Evolutionary conservation across 1,140 invertebrate genomes (phyloP), one percentile per base, ranked within the genome.

Genomic region (Conopomorpha cramerella): DNA sequence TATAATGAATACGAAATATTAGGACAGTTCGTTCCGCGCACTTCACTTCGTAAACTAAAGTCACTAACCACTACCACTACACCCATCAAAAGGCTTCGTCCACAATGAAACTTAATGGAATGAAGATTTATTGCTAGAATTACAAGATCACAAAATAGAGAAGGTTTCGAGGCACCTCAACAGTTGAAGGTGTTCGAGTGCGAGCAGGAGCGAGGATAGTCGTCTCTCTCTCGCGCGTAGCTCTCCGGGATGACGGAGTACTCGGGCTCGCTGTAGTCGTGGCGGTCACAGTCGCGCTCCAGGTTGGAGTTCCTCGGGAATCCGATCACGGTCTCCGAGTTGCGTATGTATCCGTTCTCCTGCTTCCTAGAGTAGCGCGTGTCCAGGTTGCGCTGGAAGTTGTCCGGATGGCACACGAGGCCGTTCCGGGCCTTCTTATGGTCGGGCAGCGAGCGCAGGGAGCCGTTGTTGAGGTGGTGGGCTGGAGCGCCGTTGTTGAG

Each of bases 41-140:
- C 57, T 59, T 51, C 49, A 51, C 56, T 54, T 50, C 44, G 54
- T 48, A 51, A 41, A 55, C 60, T 61, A 63, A 54, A 28, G 51
- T 55, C 59, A 63, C 59, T 63, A 60, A 58, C 47, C n/a, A n/a
- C n/a, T n/a, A n/a, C n/a, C n/a, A n/a, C 19, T 4, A 23, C 19
- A 23, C 54, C 55, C 56, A 55, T 59, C 62, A 67, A 53, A 64
- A 55, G 62, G 58, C 63, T 67, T 63, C 57, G 56, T 64, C 48
- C 50, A 49, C 36, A 57, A 49, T 59, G 68, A 64, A 67, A 67
- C 62, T 55, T 64, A 74, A 71, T 70, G 72, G 72, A 78, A 78
- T 76, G 74, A 71, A 77, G 71, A 68, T 65, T 77, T 78, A 78
- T 78, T 78, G 71, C 74, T 78, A 78, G 60, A 56, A 67, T 74